Base-by-base conservation (phyloP, 2,113 vertebrate species). In the Oncorhynchus tshawytscha region DNA sequence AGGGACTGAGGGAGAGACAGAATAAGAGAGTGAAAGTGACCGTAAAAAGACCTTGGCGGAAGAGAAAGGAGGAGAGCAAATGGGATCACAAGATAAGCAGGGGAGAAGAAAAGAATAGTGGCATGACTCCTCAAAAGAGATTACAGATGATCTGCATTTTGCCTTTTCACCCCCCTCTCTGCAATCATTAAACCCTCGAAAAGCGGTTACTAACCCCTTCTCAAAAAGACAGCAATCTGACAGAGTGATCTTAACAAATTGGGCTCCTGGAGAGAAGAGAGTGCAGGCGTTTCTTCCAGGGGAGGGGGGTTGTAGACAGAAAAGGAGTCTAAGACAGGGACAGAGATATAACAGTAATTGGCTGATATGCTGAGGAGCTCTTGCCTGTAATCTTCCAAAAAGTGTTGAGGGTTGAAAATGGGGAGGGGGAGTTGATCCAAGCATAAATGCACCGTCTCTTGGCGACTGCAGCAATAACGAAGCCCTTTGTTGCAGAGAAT, bases 101-200 rank as follows among this genome's bases (percentile, higher is more conserved):
- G 75, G 81, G 81, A 59, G 71, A 70, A 48, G 77, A 82, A 85
- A 81, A 77, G 34, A 77, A 72, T 81, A 83, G 88, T 87, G 86
- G 88, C 76, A 25, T 49, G n/a, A 81, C 82, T 90, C 75, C 77
- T 88, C 86, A 86, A 85, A 89, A 84, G 86, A 89, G 90, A 91
- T 92, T 91, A 92, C 73, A 87, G 74, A 87, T 88, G 85, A 88
- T 91, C 89, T 92, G 90, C 91, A 92, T 92, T 90, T 91, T 78
- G 74, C 68, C 83, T 86, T 86, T 86, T 87, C 79, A 89, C 90
- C 85, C 70, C 76, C 67, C 74, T 74, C 24, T 27, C 81, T 3
- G 12, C 84, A 89, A 88, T 90, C 86, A 87, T 18, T 83, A 54
- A 16, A 68, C 74, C 69, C 82, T 77, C 68, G 51, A 22, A 51